Conservation (phyloP, 1,140 invertebrate species). For the Polypedilum pembai region DNA sequence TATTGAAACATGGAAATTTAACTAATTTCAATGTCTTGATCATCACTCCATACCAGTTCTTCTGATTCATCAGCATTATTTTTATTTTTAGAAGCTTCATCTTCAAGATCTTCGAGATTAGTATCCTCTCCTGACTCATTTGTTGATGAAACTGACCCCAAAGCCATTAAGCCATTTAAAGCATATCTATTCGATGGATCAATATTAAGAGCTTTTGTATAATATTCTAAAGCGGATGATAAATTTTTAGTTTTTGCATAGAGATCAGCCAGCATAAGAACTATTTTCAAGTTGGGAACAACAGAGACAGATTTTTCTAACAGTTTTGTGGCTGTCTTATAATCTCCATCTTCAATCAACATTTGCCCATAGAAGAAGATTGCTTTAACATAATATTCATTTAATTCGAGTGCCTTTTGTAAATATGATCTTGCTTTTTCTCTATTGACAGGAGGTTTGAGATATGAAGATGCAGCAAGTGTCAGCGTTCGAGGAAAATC, state of each 20-base stretch:
- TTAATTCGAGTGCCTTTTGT: conserved; percentile 37
- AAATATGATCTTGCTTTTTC: conserved; percentile 36
- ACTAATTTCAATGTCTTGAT: background rate
- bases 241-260: conserved; percentile 14
- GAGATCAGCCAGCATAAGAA: conserved; percentile 36
- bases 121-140: background rate
- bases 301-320: conserved; percentile 36
- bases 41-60: background rate
- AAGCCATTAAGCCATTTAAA: background rate
- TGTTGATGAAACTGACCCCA: background rate
- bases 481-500: conserved; percentile 37
- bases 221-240: background rate
- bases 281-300: conserved; percentile 36
- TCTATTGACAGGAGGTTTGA: conserved; percentile 32
- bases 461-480: conserved; percentile 37
- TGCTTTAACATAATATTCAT: conserved; percentile 37
- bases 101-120: background rate
- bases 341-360: conserved; percentile 34
- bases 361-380: conserved; percentile 37
- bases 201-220: conserved; percentile 9
- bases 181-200: background rate
- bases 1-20: background rate
- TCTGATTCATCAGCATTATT: background rate
- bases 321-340: conserved; percentile 34
- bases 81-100: background rate